phyloP scores from a whole-genome alignment of 2,888 invertebrate genomes.

The Biston betularia region DNA sequence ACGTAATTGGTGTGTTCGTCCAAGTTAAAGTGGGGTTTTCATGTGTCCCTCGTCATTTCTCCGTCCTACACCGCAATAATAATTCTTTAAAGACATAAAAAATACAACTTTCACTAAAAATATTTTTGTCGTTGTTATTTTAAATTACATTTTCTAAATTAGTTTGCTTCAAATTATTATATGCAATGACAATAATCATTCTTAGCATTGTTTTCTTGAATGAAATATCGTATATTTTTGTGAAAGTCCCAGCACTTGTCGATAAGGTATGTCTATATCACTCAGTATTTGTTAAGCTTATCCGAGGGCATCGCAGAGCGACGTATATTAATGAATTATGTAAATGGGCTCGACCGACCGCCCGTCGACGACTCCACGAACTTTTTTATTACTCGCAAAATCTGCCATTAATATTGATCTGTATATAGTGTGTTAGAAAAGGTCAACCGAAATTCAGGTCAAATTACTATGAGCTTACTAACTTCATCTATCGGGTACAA shows the following conservation, averaged over 20 bases:
- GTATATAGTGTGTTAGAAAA: conserved; percentile 38
- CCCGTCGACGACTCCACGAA: conserved; percentile 60
- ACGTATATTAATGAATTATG: conserved; percentile 82
- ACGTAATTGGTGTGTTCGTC: conserved; percentile 65
- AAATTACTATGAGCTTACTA: conserved; percentile 3
- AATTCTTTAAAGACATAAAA: conserved; percentile 27
- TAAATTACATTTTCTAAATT: not conserved
- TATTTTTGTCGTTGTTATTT: conserved; percentile 1
- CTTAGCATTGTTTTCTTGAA: not conserved
- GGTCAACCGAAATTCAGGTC: conserved; percentile 32
- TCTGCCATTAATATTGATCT: conserved; percentile 61
- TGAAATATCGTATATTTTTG: conserved; percentile 38
- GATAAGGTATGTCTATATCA: conserved; percentile 56
- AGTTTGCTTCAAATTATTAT: not conserved
- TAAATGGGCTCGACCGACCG: conserved; percentile 67
- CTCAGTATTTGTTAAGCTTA: conserved; percentile 76
- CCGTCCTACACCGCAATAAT: conserved; percentile 54
- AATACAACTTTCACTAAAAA: conserved; percentile 27
- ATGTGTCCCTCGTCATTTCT: conserved; percentile 53
- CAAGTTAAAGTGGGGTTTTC: conserved; percentile 60
- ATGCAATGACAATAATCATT: not conserved
- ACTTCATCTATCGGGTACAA: not conserved
- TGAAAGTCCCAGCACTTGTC: conserved; percentile 55
- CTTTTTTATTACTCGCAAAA: conserved; percentile 72
- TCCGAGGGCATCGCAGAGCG: conserved; percentile 74